Conservation (phyloP, 2,797 vertebrate genomes). For the Chaetophractus vellerosus region DNA sequence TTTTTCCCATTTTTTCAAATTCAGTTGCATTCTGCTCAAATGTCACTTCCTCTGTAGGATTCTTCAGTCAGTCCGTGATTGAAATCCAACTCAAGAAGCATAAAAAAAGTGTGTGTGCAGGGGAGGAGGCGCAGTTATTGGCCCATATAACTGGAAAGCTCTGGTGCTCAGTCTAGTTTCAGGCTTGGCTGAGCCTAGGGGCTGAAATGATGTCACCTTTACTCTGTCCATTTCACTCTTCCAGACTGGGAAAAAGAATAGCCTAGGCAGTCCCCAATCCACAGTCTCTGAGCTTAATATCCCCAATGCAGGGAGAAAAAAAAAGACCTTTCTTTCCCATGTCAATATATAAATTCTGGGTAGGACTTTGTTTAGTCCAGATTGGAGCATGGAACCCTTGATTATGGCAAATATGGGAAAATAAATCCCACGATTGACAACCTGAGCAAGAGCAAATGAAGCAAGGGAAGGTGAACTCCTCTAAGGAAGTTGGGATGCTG, state of each 20-base stretch:
- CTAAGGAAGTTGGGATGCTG: background rate
- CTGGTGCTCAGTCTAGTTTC: background rate
- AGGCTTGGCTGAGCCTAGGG: background rate
- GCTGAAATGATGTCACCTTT: background rate
- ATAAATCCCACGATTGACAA: background rate
- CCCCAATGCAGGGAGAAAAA: background rate
- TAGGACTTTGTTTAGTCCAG: background rate
- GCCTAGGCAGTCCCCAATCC: background rate
- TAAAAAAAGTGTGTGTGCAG: background rate
- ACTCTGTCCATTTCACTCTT: background rate
- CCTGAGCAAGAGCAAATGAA: background rate
- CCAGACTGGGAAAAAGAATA: background rate
- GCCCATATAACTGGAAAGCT: background rate
- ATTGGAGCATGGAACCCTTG: background rate
- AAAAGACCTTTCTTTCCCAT: background rate
- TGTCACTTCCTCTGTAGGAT: background rate
- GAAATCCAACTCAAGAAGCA: background rate
- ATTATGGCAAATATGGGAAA: background rate
- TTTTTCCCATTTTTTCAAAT: constrained; percentile 30
- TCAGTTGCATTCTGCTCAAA: background rate
- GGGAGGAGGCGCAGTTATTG: background rate
- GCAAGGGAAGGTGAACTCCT: background rate
- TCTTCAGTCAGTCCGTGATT: too few species aligned
- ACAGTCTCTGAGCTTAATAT: background rate
- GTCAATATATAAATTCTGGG: background rate